Conservation (phyloP, 2,113 vertebrate species). For the Hydrochoerus hydrochaeris region DNA sequence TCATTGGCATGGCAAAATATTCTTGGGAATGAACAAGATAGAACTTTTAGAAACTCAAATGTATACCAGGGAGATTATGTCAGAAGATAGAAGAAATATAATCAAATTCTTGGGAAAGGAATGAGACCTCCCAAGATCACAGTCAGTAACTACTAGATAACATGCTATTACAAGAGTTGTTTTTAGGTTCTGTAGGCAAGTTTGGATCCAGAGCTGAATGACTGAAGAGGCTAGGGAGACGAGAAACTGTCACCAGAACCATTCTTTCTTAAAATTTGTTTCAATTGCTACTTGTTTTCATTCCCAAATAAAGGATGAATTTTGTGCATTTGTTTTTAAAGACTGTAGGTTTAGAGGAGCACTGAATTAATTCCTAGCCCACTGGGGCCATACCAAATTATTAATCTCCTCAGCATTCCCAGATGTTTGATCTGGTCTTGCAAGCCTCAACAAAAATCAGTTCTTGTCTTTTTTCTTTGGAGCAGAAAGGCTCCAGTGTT, state of each 20-base stretch:
- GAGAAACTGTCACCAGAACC: background rate
- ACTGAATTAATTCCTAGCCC: background rate
- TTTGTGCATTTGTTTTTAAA: conserved; percentile 30
- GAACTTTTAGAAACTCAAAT: background rate
- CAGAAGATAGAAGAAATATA: conserved; percentile 15
- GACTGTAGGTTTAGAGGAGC: background rate
- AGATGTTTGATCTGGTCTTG: conserved; percentile 34
- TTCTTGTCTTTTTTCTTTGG: background rate
- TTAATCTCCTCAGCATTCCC: background rate
- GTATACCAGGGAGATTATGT: background rate
- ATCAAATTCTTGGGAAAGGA: background rate
- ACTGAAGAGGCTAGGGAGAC: background rate
- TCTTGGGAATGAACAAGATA: background rate
- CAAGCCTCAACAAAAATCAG: background rate
- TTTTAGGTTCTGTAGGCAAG: conserved; percentile 20
- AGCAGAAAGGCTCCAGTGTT: background rate
- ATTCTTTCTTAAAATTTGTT: background rate
- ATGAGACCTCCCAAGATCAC: background rate
- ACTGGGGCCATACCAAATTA: background rate
- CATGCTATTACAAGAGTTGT: background rate
- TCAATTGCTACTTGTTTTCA: background rate
- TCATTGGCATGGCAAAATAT: background rate
- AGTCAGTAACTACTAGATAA: background rate
- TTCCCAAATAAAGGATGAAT: background rate
- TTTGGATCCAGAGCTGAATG: conserved; percentile 41